Evolutionary conservation across 2,888 invertebrate genomes (phyloP).

Genomic region (Gonocerus acuteangulatus): DNA sequence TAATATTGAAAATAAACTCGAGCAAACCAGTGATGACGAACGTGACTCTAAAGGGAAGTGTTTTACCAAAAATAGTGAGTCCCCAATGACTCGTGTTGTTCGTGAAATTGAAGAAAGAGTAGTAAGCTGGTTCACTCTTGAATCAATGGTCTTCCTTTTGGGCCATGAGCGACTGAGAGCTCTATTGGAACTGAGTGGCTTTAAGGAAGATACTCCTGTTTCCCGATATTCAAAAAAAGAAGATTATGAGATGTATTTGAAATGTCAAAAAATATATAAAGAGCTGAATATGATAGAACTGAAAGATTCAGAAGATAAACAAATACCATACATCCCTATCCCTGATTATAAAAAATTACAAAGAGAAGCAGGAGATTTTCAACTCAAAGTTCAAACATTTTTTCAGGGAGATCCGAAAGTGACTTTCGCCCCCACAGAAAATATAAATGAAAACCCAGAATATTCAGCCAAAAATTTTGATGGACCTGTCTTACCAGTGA

Average conservation of each 20-base stretch:
- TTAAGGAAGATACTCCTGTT: slow-evolving; percentile 41
- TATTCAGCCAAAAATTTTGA: slow-evolving; percentile 39
- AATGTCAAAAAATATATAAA: slow-evolving; percentile 47
- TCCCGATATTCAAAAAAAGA: slow-evolving; percentile 39
- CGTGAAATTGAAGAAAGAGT: slow-evolving; percentile 52
- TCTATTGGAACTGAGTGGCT: slow-evolving; percentile 49
- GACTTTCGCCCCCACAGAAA: slow-evolving; percentile 34
- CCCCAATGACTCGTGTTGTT: neutral
- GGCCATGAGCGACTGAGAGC: slow-evolving; percentile 54
- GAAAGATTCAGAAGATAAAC: slow-evolving; percentile 50
- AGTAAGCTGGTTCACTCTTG: slow-evolving; percentile 62
- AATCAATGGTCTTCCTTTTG: slow-evolving; percentile 54
- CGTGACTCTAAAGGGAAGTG: too few relatives aligned
- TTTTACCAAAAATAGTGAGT: too few relatives aligned
- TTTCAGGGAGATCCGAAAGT: slow-evolving; percentile 50
- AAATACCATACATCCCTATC: slow-evolving; percentile 50
- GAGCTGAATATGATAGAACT: slow-evolving; percentile 57
- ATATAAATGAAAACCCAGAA: slow-evolving; percentile 38
- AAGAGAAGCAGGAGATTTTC: slow-evolving; percentile 55
- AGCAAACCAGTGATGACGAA: too few relatives aligned
- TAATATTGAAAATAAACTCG: too few relatives aligned
- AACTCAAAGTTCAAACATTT: slow-evolving; percentile 55
- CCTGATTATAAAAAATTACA: slow-evolving; percentile 56
- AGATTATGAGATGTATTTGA: slow-evolving; percentile 1
- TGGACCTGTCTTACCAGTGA: slow-evolving; percentile 53